Evolutionary conservation across 2,113 vertebrate genomes (phyloP).

Genomic region (Micronycteris hirsuta): DNA sequence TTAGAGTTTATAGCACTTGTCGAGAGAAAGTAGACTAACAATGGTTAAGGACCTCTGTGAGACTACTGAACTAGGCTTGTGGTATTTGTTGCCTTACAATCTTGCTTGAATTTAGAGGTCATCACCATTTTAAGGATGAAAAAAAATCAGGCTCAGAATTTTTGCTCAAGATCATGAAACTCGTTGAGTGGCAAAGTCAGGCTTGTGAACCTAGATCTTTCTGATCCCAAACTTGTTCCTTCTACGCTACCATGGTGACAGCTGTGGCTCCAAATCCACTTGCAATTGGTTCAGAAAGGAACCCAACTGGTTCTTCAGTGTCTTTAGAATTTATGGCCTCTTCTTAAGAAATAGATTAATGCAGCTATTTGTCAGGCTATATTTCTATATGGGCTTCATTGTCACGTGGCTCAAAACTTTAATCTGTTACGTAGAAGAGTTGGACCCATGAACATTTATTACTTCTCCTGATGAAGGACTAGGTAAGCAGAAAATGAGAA

Average conservation of each 20-base stretch:
- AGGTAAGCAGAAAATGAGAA: background rate
- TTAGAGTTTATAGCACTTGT: background rate
- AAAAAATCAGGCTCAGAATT: background rate
- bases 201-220: background rate
- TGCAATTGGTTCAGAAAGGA: background rate
- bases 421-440: background rate
- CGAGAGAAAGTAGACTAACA: background rate
- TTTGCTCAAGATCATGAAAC: background rate
- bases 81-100: background rate
- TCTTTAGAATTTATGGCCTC: background rate
- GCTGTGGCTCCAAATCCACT: background rate
- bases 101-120: background rate
- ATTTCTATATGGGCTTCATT: background rate
- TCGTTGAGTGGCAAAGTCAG: background rate
- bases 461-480: background rate
- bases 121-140: background rate
- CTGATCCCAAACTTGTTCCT: background rate
- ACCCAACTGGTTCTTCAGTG: background rate
- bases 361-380: background rate
- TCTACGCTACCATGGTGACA: background rate
- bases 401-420: background rate
- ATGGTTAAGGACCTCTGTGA: background rate
- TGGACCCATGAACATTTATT: background rate
- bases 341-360: constrained; percentile 10
- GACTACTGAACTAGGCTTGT: background rate